Evolutionary conservation across 2,113 vertebrate species (phyloP).

Genomic region (Entelurus aequoreus): DNA sequence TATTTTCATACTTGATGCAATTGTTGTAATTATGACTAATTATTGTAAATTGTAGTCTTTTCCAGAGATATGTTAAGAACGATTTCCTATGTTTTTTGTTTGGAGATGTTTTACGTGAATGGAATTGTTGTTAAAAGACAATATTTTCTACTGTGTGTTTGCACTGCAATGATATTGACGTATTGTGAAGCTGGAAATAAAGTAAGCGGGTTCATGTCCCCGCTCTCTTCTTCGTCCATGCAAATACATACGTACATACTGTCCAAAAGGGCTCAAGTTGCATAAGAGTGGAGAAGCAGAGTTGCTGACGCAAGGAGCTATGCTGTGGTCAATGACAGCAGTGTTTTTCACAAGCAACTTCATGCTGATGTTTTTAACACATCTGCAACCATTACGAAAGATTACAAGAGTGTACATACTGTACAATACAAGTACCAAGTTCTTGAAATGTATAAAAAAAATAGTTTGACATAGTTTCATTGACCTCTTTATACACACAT

Average conservation of each 20-base stretch:
- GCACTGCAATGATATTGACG: slow-evolving; percentile 79
- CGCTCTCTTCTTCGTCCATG: slow-evolving; percentile 1
- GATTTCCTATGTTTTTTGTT: slow-evolving; percentile 76
- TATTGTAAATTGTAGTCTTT: slow-evolving; percentile 59
- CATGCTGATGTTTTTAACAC: slow-evolving; percentile 20
- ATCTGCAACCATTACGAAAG: slow-evolving; percentile 11
- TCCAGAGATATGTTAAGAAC: slow-evolving; percentile 58
- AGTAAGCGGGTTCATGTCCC: slow-evolving; percentile 31
- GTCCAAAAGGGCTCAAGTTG: slow-evolving; percentile 21
- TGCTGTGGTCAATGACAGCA: slow-evolving; percentile 25
- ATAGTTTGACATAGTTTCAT: neutral
- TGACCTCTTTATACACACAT: neutral
- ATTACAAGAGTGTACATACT: neutral
- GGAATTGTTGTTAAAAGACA: slow-evolving; percentile 76
- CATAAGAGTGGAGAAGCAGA: slow-evolving; percentile 46
- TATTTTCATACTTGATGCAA: slow-evolving; percentile 72
- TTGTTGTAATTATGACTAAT: slow-evolving; percentile 56
- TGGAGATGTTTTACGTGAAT: slow-evolving; percentile 84
- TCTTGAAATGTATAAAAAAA: neutral
- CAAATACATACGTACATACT: slow-evolving; percentile 6
- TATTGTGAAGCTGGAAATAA: slow-evolving; percentile 57
- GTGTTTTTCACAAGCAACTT: slow-evolving; percentile 24
- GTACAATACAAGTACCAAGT: neutral
- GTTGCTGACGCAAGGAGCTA: slow-evolving; percentile 30
- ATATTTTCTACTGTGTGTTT: slow-evolving; percentile 93